Conservation (phyloP, 2,113 vertebrate species). For the Scomber colias region DNA sequence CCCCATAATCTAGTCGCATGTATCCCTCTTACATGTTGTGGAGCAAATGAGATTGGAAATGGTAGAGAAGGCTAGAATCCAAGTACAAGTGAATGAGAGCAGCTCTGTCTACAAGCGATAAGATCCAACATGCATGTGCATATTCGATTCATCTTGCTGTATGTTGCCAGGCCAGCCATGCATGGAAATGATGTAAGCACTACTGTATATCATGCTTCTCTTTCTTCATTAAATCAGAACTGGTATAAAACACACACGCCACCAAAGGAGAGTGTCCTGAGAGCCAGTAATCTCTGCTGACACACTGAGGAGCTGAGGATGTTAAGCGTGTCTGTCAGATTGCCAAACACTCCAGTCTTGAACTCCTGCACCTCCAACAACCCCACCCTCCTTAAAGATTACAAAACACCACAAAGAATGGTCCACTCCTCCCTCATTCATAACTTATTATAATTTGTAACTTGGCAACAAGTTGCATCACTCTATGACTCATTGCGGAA, state of each 20-base stretch:
- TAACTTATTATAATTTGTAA: too few relatives aligned
- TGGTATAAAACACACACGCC: slow-evolving; percentile 1
- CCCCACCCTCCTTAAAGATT: neutral
- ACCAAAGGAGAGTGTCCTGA: neutral
- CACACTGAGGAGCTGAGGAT: slow-evolving; percentile 23
- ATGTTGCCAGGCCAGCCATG: neutral
- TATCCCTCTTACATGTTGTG: slow-evolving; percentile 24
- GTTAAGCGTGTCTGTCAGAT: slow-evolving; percentile 32
- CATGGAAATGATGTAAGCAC: neutral
- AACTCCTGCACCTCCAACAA: neutral
- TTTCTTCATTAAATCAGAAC: slow-evolving; percentile 16
- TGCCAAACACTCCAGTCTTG: slow-evolving; percentile 23
- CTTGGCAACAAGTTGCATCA: too few relatives aligned
- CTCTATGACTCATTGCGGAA: too few relatives aligned
- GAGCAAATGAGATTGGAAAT: slow-evolving; percentile 33
- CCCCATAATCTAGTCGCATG: slow-evolving; percentile 45
- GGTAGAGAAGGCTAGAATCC: slow-evolving; percentile 1
- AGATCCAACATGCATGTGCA: slow-evolving; percentile 14
- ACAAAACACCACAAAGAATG: neutral
- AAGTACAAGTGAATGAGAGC: slow-evolving; percentile 6
- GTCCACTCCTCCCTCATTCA: neutral
- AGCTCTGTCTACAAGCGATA: neutral
- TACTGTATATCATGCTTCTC: neutral
- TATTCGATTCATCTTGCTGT: slow-evolving; percentile 7
- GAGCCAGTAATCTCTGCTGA: slow-evolving; percentile 24